Base-by-base conservation (phyloP, 2,888 invertebrate species). In the Geotrupes spiniger region DNA sequence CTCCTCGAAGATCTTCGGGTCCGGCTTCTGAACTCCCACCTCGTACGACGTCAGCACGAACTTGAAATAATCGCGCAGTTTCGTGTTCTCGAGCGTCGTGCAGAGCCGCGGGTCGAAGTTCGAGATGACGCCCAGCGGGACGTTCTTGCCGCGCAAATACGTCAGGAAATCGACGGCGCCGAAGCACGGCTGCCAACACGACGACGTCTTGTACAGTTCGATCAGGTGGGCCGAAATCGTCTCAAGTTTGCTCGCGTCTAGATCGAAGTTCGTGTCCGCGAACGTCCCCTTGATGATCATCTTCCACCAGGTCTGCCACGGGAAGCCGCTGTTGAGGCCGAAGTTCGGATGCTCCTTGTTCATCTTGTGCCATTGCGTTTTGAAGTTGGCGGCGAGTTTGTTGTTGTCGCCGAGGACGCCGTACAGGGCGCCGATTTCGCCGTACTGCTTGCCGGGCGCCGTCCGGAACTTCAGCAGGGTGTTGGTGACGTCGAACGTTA, bases 401-500 rank as follows among this genome's bases (percentile, higher is more conserved):
- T 81, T 70, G 26, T 78, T 75, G 51, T 84, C 79, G 41, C 81
- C 81, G 33, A 73, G 64, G 25, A 87, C 77, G 0, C 92, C 92
- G 67, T 87, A 80, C 45, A 81, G 75, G 3, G 77, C 75, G 2
- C 86, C 92, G 46, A 87, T 78, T 53, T 81, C 76, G 5, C 81
- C 78, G 70, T 94, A 94, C 65, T 87, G 83, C 56, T 84, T 77
- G 59, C 85, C 87, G n/a, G 86, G 84, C 40, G 83, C 76, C 8
- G 78, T 73, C 39, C 81, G 78, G 63, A 90, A 87, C 61, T 83
- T 80, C 26, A 94, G 71, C 33, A 94, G 72, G 0, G 94, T 95
- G 59, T 90, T 89, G 9, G 91, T 93, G 43, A 89, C 86, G 72
- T 94, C 94, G 69, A 94, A 92, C 8, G 94, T 94, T 42, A 94